Base-by-base conservation (phyloP, 2,888 invertebrate genomes). In the Agrilus cyanescens region DNA sequence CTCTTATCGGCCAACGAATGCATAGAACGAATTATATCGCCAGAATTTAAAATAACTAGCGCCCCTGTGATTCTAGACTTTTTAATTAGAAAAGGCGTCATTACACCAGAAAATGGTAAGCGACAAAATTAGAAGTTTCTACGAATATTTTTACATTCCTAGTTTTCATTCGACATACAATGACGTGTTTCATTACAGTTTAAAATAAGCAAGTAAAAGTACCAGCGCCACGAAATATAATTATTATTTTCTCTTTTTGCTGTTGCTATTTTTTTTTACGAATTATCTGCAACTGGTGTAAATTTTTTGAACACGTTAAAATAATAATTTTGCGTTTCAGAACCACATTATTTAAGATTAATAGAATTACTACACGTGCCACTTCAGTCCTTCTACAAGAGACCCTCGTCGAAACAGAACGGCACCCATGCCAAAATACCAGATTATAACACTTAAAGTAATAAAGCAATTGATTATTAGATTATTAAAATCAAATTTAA, bases 1-100 rank as follows among this genome's bases (percentile, higher is more conserved):
- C 70, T 93, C 50, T 70, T 90, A 46, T 80, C 90, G 36, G 85
- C 89, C 14, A 76, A 79, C 53, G 86, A 93, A 65, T 85, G 84
- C 58, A 68, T 89, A 54, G 85, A 88, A 55, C 76, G 85, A 60
- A 80, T 91, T 43, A 77, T 87, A 34, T 78, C 83, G 8, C 75
- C 84, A 0, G 83, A 89, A 53, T 95, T 93, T 65, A 96, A 95
- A 67, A 90, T 91, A 33, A 95, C 95, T 38, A 91, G 91, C 63
- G 86, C 87, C 48, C 87, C 94, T 35, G 87, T 93, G 39, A 80
- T 88, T 31, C 71, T 95, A 54, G 94, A 95, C 68, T 95, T 95
- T 67, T 74, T 95, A 57, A 85, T 95, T 60, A 76, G 95, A 59
- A 90, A 88, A 69, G 91, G 93, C 43, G 76, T 83, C 54, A 82